Base-by-base conservation (phyloP, 2,888 invertebrate species). In the Notodonta dromedarius region DNA sequence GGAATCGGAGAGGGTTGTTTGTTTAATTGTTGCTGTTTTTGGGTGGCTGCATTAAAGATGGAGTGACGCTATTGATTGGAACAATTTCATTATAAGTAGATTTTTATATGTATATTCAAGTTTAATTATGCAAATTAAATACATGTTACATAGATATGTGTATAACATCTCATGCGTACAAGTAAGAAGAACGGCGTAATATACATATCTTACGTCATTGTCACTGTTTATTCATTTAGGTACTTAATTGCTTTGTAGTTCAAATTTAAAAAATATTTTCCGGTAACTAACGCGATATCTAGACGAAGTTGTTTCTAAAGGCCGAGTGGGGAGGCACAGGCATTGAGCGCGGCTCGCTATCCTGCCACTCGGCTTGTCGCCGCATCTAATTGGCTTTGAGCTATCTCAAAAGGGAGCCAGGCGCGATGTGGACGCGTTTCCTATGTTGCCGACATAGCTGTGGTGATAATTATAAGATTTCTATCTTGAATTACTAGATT, bases 371-470 rank as follows among this genome's bases (percentile, higher is more conserved):
- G 78, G 77, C 84, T 85, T 88, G 89, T 89, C 90, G 79, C 85
- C 80, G 85, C 89, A 86, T 87, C 89, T 91, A 91, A 91, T 91
- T 91, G 90, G 91, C 91, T 91, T 90, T 90, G 89, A 90, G 89
- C 86, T 85, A 86, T 88, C 88, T 90, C 86, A 83, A 87, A 89
- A 88, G 88, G 74, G 76, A 79, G 80, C 73, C 78, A 70, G 74
- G 73, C 76, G 79, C 78, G 83, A 86, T 88, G 85, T 57, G 76
- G 52, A 76, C 44, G 69, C 50, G 67, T 79, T 69, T 68, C 78
- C 90, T 85, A 59, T 80, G 67, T 59, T 55, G 57, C 51, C 79
- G 79, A 78, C 79, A 66, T 58, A 7, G 4, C 5, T 53, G 52
- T 14, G 0, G 35, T 35, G 35, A 4, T 2, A 35, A 35, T 35